These are phyloP conservation scores for Rhopalosiphum maidis DNA, from an alignment of 1,140 invertebrate species.

Conservation along the genomic window DNA sequence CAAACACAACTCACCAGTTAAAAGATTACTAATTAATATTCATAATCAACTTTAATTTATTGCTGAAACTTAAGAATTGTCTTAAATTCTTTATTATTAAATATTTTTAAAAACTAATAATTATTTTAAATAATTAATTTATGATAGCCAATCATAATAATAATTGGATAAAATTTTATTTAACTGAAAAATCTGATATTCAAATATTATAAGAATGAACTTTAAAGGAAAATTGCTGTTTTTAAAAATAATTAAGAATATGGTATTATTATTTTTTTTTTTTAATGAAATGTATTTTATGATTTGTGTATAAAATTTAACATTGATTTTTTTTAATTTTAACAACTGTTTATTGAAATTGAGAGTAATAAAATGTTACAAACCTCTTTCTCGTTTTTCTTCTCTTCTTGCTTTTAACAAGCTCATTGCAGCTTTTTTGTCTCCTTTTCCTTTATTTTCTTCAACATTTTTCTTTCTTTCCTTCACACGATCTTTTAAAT, in stretches of 20 bases:
- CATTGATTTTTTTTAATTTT: neutral
- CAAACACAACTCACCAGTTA: neutral
- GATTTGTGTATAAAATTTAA: neutral
- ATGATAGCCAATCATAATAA: no score
- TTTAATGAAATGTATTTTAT: neutral
- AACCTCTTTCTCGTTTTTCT: slow-evolving; percentile 76
- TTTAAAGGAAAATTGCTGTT: no score
- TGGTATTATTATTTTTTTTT: no score
- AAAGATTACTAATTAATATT: neutral
- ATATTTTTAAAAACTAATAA: neutral
- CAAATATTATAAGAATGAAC: no score
- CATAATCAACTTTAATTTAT: neutral
- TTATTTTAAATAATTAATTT: no score
- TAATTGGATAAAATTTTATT: no score
- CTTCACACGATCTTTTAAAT: slow-evolving; percentile 81
- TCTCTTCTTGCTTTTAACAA: slow-evolving; percentile 87
- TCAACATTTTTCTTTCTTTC: slow-evolving; percentile 93
- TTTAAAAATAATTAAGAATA: no score
- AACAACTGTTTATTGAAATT: neutral
- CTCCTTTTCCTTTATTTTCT: slow-evolving; percentile 79
- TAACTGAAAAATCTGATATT: no score
- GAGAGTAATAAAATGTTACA: slow-evolving; percentile 43
- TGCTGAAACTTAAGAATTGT: neutral
- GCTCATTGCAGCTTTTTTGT: slow-evolving; percentile 92
- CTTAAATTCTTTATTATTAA: neutral